Conservation (phyloP, 1,140 invertebrate species). For the Calliopsis andreniformis region DNA sequence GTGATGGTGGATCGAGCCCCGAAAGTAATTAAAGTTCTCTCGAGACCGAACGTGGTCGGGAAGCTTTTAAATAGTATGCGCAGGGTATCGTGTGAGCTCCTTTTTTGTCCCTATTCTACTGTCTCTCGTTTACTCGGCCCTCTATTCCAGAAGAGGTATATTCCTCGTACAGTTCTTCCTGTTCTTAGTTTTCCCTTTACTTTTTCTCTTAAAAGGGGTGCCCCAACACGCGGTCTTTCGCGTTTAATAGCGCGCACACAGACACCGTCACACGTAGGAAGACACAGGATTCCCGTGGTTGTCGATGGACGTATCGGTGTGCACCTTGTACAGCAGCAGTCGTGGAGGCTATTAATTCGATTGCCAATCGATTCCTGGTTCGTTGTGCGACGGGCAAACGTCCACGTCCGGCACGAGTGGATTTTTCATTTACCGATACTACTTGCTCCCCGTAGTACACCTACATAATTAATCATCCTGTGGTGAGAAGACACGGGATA, state of each 20-base stretch:
- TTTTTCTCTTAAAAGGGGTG: slow-evolving; percentile 5
- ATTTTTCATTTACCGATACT: slow-evolving; percentile 59
- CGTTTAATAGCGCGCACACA: slow-evolving; percentile 31
- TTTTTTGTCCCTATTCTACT: not conserved
- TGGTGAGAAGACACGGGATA: slow-evolving; percentile 10
- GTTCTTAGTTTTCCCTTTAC: not conserved
- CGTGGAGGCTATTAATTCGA: slow-evolving; percentile 58
- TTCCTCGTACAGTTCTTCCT: not conserved
- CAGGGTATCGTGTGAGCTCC: not conserved
- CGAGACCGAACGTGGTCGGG: not conserved
- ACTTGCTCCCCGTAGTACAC: slow-evolving; percentile 23
- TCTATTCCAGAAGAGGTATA: slow-evolving; percentile 11
- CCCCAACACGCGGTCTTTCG: slow-evolving; percentile 21
- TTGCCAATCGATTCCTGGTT: slow-evolving; percentile 55
- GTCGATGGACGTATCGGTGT: not conserved
- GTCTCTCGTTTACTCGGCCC: slow-evolving; percentile 8
- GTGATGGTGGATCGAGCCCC: no score
- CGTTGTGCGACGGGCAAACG: slow-evolving; percentile 11
- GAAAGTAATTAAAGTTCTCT: slow-evolving; percentile 9
- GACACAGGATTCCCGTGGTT: not conserved
- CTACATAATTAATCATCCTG: slow-evolving; percentile 36
- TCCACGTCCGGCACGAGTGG: slow-evolving; percentile 37
- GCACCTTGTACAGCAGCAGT: slow-evolving; percentile 1
- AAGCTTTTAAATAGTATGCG: not conserved
- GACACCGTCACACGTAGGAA: slow-evolving; percentile 1